Conservation (phyloP, 2,113 vertebrate species). For the Rhinogobius similis region DNA sequence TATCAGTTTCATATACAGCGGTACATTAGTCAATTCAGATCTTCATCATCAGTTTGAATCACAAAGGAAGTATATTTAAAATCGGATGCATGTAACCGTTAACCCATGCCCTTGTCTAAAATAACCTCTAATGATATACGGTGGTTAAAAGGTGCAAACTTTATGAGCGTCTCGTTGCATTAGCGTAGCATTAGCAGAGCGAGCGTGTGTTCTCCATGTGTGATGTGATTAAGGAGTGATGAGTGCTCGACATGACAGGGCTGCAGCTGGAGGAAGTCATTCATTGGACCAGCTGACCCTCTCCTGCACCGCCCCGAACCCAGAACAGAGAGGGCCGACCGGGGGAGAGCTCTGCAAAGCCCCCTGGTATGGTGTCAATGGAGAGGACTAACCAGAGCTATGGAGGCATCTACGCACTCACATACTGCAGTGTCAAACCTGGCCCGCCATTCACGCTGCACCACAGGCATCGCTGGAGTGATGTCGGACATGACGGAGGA, state of each 20-base stretch:
- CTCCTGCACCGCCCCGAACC: conserved; percentile 19
- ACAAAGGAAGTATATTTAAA: too few species aligned
- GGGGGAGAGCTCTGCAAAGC: conserved; percentile 66
- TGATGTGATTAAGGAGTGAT: conserved; percentile 58
- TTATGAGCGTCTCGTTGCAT: conserved; percentile 8
- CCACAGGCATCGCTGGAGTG: conserved; percentile 34
- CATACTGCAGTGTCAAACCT: conserved; percentile 42
- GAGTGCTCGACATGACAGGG: conserved; percentile 35
- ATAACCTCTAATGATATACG: not conserved
- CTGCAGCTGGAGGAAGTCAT: conserved; percentile 74
- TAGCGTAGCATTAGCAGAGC: not conserved
- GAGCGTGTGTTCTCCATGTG: conserved; percentile 27
- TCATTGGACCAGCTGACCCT: conserved; percentile 61
- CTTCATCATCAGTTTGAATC: too few species aligned
- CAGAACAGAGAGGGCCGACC: conserved; percentile 16
- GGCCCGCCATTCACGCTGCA: conserved; percentile 38
- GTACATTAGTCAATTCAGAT: too few species aligned
- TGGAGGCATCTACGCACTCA: conserved; percentile 46
- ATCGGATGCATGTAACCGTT: not conserved
- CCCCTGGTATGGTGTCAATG: conserved; percentile 61
- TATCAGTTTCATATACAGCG: too few species aligned
- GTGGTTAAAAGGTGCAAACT: conserved; percentile 10
- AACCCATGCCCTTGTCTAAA: not conserved
- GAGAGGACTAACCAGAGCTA: conserved; percentile 42
- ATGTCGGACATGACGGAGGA: conserved; percentile 33